These are phyloP conservation scores for Scolopax mira DNA, from an alignment of 2,113 vertebrate genomes.

Conservation along the genomic window DNA sequence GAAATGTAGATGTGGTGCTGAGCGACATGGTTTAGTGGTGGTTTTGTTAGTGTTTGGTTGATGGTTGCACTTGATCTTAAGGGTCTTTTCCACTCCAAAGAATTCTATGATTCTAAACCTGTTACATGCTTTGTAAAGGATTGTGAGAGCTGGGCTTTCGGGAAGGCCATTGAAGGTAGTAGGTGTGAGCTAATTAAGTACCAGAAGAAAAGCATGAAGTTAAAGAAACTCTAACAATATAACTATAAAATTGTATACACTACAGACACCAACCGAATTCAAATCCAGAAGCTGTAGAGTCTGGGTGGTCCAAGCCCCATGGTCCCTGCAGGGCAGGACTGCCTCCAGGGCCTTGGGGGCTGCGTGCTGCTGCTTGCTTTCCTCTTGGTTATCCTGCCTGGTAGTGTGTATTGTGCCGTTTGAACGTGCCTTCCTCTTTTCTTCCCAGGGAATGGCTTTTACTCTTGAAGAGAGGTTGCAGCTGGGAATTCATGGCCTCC, in stretches of 20 bases:
- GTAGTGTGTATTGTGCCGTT: neutral
- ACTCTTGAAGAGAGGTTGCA: constrained; percentile 92
- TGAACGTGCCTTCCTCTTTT: neutral
- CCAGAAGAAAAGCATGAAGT: neutral
- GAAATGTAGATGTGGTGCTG: neutral
- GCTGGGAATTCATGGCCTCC: constrained; percentile 94
- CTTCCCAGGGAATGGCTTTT: constrained; percentile 93
- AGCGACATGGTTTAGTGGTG: neutral
- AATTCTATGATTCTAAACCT: neutral
- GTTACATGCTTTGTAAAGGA: neutral
- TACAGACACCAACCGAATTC: neutral
- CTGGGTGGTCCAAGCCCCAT: neutral
- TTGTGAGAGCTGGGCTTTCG: neutral
- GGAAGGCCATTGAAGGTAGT: neutral
- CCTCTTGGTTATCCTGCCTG: neutral
- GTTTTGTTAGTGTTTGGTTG: neutral
- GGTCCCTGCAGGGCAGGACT: neutral
- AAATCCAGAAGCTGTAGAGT: neutral
- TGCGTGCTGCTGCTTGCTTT: neutral
- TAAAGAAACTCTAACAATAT: neutral
- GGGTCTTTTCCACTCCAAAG: neutral
- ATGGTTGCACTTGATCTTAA: neutral
- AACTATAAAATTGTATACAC: neutral
- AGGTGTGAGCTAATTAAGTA: neutral
- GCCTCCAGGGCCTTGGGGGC: neutral